Evolutionary conservation across 2,888 invertebrate genomes (phyloP).

Genomic region (Melanchra persicariae): DNA sequence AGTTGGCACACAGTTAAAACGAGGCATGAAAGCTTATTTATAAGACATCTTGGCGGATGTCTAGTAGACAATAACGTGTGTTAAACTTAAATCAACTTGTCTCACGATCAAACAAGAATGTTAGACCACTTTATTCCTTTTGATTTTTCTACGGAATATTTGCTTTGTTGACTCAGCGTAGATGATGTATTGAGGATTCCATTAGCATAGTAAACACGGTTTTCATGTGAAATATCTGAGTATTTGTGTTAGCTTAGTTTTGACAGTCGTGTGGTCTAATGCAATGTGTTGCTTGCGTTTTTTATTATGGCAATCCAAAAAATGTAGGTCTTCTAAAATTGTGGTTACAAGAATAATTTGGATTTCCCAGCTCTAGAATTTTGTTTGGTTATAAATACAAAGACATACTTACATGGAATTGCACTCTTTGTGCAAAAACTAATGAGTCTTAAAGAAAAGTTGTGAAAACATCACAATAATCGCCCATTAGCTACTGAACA

Average conservation of each 20-base stretch:
- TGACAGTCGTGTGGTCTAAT: slow-evolving; percentile 36
- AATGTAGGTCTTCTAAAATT: neutral
- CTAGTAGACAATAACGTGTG: slow-evolving; percentile 66
- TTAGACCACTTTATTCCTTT: slow-evolving; percentile 60
- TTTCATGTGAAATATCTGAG: slow-evolving; percentile 48
- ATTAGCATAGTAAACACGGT: slow-evolving; percentile 62
- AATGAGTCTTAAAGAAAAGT: slow-evolving; percentile 43
- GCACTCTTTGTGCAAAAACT: slow-evolving; percentile 39
- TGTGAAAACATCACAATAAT: slow-evolving; percentile 51
- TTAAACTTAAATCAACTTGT: slow-evolving; percentile 70
- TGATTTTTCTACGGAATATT: slow-evolving; percentile 63
- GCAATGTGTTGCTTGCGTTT: slow-evolving; percentile 25
- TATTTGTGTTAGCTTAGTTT: slow-evolving; percentile 38
- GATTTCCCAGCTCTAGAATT: neutral
- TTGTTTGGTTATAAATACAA: slow-evolving; percentile 7
- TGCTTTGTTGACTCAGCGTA: slow-evolving; percentile 53
- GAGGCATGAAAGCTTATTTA: slow-evolving; percentile 67
- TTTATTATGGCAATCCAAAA: neutral
- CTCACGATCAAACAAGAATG: slow-evolving; percentile 63
- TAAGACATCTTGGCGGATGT: slow-evolving; percentile 64
- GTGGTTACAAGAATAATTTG: neutral
- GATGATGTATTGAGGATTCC: slow-evolving; percentile 58
- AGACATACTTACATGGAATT: slow-evolving; percentile 14
- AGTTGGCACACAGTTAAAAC: slow-evolving; percentile 59
- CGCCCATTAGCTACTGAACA: slow-evolving; percentile 55